Percentiles rank a stretch among this genome's conserved stretches.
Evolutionary conservation across 37 sponge, comb jelly and placozoan genomes (phyloP).

Genomic region (Aplysina aerophoba): DNA sequence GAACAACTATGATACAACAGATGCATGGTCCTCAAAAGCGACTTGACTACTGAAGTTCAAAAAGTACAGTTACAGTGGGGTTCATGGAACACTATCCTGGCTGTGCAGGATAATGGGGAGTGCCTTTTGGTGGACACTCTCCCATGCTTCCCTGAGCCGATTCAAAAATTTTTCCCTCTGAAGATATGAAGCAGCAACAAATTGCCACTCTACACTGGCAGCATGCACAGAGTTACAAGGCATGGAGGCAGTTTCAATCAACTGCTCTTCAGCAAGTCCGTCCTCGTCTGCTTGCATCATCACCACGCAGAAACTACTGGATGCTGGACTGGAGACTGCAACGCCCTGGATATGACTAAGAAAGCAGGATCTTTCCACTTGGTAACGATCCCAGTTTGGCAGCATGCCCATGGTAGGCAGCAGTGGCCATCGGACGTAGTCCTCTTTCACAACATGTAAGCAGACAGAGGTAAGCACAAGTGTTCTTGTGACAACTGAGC

Average conservation of each 20-base stretch:
- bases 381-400: not conserved
- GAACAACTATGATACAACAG: too few relatives aligned
- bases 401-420: not conserved
- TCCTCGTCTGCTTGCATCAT: not conserved
- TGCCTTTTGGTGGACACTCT: not conserved
- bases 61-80: too few relatives aligned
- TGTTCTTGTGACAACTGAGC: not conserved
- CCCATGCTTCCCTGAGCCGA: not conserved
- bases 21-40: too few relatives aligned
- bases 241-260: not conserved
- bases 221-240: not conserved
- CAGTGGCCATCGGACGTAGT: constrained; percentile 15
- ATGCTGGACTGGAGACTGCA: not conserved
- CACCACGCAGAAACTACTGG: not conserved
- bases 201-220: not conserved
- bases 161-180: constrained; percentile 16
- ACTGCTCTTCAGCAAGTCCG: not conserved
- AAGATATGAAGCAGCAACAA: not conserved
- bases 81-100: not conserved
- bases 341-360: not conserved
- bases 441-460: not conserved
- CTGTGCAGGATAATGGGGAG: not conserved
- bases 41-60: too few relatives aligned
- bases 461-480: not conserved
- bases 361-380: not conserved